A percentile compares a stretch with the other conserved stretches of the same genome.
Conservation (phyloP, 2,888 invertebrate species). For the Conops quadrifasciatus region DNA sequence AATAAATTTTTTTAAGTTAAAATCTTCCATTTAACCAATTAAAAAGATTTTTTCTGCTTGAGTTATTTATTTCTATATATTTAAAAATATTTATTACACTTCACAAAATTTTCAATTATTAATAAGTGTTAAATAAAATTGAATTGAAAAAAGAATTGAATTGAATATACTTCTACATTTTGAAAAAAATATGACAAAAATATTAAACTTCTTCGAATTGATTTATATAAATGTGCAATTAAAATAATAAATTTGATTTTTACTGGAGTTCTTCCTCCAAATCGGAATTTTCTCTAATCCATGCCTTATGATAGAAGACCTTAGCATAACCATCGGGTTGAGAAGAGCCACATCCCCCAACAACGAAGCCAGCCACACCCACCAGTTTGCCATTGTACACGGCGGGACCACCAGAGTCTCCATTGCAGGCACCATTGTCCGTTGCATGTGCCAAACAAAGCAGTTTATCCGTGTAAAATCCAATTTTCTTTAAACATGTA, state of each 20-base stretch:
- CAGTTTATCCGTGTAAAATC: constrained; percentile 42
- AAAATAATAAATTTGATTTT: constrained; percentile 52
- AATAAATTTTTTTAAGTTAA: too few species aligned
- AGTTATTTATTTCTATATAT: too few species aligned
- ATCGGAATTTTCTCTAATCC: constrained; percentile 38
- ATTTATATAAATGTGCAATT: constrained; percentile 50
- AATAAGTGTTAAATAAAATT: too few species aligned
- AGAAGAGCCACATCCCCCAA: constrained; percentile 48
- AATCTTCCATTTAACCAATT: too few species aligned
- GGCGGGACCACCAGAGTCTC: constrained; percentile 55
- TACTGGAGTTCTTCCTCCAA: constrained; percentile 51
- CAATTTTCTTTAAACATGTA: constrained; percentile 42
- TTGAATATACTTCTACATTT: too few species aligned
- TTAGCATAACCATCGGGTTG: constrained; percentile 54
- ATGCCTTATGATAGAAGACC: constrained; percentile 49
- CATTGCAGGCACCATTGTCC: constrained; percentile 54
- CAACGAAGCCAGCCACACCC: constrained; percentile 53
- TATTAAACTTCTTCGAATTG: too few species aligned
- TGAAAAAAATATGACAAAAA: too few species aligned
- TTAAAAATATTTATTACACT: too few species aligned
- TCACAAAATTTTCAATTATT: too few species aligned
- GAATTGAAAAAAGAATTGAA: too few species aligned
- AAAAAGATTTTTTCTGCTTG: too few species aligned
- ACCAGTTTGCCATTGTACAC: constrained; percentile 49
- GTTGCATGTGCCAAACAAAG: constrained; percentile 51